Base-by-base conservation (phyloP, 2,113 vertebrate species). In the Physeter macrocephalus region DNA sequence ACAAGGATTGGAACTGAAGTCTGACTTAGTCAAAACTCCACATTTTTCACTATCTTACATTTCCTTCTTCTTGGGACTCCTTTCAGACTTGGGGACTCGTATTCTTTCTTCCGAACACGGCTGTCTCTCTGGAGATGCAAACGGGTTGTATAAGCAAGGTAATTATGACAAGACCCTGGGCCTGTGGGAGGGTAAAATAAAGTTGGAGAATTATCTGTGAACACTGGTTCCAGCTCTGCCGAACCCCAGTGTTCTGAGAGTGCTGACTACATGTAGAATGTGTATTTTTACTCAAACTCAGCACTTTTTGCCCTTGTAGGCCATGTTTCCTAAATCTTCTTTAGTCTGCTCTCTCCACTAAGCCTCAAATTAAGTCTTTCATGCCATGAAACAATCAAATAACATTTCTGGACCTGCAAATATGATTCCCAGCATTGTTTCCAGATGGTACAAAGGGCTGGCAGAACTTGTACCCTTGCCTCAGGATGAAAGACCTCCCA, bases 141-240 rank as follows among this genome's bases (percentile, higher is more conserved):
- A 90, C 41, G 20, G 64, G 41, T 61, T 74, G 8, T 78, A 31
- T 61, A 75, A 78, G 57, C 52, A 59, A 81, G 71, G 27, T 88
- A 43, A 90, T 75, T 93, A 75, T 43, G 69, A 39, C 31, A 88
- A 96, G 88, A 85, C 25, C 8, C 46, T 95, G 95, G 95, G 41
- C 61, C 64, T 84, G 29, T 39, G 67, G 59, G 41, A 88, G 46
- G 69, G 66, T 89, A 69, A 62, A 88, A 74, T 62, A 59, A 91
- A 92, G 34, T n/a, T 66, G 88, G 36, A 34, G n/a, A 36, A 52
- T 85, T 67, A 25, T 13, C 71, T 90, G 77, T 25, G 54, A 72
- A 78, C 64, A 3, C 17, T 4, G 29, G 12, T 74, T 54, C 88
- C 52, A 41, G 64, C 29, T 90, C 39, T 88, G 46, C 57, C 11